phyloP scores from a whole-genome alignment of 2,113 vertebrate genomes.

The Telmatochromis brichardi region DNA sequence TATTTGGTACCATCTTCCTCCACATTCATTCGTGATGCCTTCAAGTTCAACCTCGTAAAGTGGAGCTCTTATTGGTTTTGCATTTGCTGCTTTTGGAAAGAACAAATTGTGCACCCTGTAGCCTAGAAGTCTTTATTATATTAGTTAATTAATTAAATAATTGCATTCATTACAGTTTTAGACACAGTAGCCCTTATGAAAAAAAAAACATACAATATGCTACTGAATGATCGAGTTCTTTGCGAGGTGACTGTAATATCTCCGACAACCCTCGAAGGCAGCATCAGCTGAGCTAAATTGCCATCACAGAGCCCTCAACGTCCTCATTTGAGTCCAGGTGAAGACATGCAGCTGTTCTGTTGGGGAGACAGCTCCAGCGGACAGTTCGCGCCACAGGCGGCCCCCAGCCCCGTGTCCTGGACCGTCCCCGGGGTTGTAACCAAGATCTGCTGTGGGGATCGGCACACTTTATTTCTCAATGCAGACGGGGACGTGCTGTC shows the following conservation, averaged over 20 bases:
- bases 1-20: not conserved
- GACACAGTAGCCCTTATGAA: not conserved
- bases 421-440: not conserved
- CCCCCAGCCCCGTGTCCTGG: constrained; percentile 5
- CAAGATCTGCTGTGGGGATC: constrained; percentile 50
- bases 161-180: not conserved
- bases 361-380: constrained; percentile 57
- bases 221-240: not conserved
- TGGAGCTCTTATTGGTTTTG: rapidly evolving
- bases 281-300: not conserved
- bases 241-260: rapidly evolving
- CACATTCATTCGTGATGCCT: not conserved
- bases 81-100: not conserved
- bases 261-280: not conserved
- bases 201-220: not conserved
- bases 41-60: not conserved
- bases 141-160: not conserved
- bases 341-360: constrained; percentile 31
- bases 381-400: constrained; percentile 22
- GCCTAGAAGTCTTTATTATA: not conserved
- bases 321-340: not conserved
- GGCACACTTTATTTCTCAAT: constrained; percentile 55
- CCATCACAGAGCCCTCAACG: rapidly evolving
- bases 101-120: not conserved
- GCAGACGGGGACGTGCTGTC: constrained; percentile 41